Evolutionary conservation across 2,888 invertebrate species (phyloP).

Genomic region (Meghimatium bilineatum): DNA sequence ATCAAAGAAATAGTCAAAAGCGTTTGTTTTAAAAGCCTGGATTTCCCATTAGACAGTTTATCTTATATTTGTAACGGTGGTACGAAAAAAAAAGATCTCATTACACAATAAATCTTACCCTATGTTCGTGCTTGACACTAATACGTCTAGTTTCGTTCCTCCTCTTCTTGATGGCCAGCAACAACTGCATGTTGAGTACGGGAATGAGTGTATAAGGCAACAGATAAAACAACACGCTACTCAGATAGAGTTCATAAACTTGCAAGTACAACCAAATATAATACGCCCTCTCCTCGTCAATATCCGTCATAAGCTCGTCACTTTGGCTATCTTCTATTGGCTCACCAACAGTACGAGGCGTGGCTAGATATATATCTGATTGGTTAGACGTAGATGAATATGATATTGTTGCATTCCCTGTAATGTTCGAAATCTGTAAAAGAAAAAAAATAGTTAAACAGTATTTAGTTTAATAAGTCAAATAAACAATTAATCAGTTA

Average conservation of each 20-base stretch:
- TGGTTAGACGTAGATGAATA: neutral
- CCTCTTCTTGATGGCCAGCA: slow-evolving; percentile 50
- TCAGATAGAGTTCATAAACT: slow-evolving; percentile 54
- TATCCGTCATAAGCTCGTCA: neutral
- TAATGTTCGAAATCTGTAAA: slow-evolving; percentile 5
- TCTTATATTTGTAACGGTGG: no score
- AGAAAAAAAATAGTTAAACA: neutral
- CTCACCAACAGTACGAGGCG: neutral
- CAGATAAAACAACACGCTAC: slow-evolving; percentile 53
- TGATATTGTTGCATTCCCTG: neutral
- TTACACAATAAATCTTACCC: slow-evolving; percentile 37
- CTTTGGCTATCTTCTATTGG: no score
- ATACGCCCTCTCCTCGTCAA: slow-evolving; percentile 4
- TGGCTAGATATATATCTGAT: neutral
- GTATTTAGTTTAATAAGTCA: no score
- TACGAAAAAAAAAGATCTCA: no score
- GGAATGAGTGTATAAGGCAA: slow-evolving; percentile 55
- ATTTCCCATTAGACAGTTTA: no score
- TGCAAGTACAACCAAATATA: slow-evolving; percentile 45
- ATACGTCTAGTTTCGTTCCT: slow-evolving; percentile 46
- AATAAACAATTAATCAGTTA: no score
- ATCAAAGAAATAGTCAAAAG: no score
- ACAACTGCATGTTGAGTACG: slow-evolving; percentile 52
- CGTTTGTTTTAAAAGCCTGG: no score
- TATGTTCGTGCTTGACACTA: slow-evolving; percentile 47